These are phyloP conservation scores for Lycopodina hypogea DNA, from an alignment of 37 sponge, comb jelly and placozoan species.

Conservation along the genomic window DNA sequence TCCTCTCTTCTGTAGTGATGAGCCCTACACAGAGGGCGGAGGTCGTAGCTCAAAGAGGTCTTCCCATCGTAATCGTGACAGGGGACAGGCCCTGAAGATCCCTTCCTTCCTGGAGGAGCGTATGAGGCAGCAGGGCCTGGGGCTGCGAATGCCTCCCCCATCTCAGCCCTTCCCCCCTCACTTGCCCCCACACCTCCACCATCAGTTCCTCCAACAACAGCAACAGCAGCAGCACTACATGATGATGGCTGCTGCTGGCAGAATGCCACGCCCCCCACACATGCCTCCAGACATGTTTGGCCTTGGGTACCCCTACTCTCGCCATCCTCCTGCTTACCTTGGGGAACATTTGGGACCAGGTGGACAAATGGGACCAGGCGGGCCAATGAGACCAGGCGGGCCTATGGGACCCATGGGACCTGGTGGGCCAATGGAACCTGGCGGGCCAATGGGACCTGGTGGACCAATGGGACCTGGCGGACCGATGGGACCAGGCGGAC, in stretches of 20 bases:
- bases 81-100: not conserved
- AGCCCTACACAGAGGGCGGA: not conserved
- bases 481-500: too few relatives aligned
- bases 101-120: not conserved
- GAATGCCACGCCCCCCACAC: constrained; percentile 4
- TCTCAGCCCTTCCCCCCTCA: not conserved
- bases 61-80: not conserved
- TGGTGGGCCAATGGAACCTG: too few relatives aligned
- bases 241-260: not conserved
- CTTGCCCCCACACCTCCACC: constrained; percentile 12
- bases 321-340: constrained; percentile 2
- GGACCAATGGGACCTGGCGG: too few relatives aligned
- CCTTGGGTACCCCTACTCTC: not conserved
- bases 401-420: too few relatives aligned
- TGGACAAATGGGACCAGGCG: not conserved
- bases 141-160: not conserved
- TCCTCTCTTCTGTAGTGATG: constrained; percentile 10
- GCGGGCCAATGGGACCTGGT: too few relatives aligned
- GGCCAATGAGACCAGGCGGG: not conserved
- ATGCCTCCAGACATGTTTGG: constrained; percentile 21
- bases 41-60: not conserved
- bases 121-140: not conserved
- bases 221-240: not conserved
- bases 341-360: too few relatives aligned
- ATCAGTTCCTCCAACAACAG: constrained; percentile 20